Evolutionary conservation across 1,140 invertebrate genomes (phyloP).

Genomic region (Ceratosolen solmsi): DNA sequence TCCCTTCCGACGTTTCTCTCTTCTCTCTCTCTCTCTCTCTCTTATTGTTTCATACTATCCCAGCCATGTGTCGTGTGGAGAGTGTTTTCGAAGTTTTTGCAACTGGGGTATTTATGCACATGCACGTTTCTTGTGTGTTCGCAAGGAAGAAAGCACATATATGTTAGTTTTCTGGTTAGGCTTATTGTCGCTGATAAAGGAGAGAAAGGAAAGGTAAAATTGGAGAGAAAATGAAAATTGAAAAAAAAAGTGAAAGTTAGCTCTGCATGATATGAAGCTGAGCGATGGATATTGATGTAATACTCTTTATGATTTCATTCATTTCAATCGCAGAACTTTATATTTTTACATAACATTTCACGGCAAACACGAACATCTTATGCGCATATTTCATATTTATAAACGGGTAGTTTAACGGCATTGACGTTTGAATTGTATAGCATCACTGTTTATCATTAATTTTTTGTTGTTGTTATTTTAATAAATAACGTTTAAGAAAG

Average conservation of each 20-base stretch:
- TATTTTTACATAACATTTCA: no score
- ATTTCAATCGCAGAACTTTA: no score
- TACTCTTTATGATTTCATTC: no score
- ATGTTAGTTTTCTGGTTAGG: neutral
- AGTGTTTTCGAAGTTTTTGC: constrained; percentile 2
- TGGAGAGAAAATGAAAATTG: neutral
- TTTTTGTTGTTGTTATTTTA: no score
- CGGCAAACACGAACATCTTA: no score
- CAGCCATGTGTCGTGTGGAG: constrained; percentile 39
- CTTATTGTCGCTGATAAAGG: constrained; percentile 19
- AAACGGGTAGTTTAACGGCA: no score
- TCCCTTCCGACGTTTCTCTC: neutral
- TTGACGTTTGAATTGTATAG: no score
- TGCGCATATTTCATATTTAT: no score
- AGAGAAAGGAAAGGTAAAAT: neutral
- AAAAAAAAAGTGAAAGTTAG: neutral
- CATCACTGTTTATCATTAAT: no score
- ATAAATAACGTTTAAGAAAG: no score
- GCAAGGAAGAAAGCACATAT: neutral
- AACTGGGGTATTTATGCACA: constrained; percentile 13
- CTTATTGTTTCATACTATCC: neutral
- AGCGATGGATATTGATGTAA: neutral
- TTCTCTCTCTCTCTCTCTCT: constrained; percentile 28
- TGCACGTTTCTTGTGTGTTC: neutral
- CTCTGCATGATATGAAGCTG: neutral